Percentiles rank a stretch among this genome's conserved stretches.
Conservation (phyloP, 92 coral and sea anemone species). For the Diadumene lineata region DNA sequence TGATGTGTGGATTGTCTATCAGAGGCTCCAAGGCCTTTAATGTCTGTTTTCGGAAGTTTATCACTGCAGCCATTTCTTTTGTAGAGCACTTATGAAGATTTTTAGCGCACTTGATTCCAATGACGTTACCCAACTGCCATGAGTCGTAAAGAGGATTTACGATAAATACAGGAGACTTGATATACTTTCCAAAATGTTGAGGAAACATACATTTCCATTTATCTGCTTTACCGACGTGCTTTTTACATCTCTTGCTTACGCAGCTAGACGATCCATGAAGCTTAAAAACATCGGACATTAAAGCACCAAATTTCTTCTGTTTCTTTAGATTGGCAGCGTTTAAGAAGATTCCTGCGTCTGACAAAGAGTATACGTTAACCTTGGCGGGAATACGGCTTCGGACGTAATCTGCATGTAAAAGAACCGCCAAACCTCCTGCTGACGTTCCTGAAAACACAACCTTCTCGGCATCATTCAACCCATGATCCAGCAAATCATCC, state of each 20-base stretch:
- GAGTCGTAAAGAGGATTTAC: conserved; percentile 80
- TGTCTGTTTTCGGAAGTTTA: conserved; percentile 55
- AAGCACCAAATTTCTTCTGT: conserved; percentile 42
- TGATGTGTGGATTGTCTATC: conserved; percentile 21
- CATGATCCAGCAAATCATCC: conserved; percentile 63
- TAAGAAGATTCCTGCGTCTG: conserved; percentile 89
- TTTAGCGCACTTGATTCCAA: conserved; percentile 61
- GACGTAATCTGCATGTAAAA: conserved; percentile 87
- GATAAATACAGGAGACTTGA: conserved; percentile 57
- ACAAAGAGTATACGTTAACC: conserved; percentile 59
- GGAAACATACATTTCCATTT: conserved; percentile 83
- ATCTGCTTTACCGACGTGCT: conserved; percentile 38
- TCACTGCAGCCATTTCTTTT: conserved; percentile 55
- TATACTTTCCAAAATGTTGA: conserved; percentile 54
- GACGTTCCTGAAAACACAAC: conserved; percentile 92
- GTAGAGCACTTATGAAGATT: conserved; percentile 49
- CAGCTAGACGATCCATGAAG: conserved; percentile 77
- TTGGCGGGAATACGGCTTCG: conserved; percentile 52
- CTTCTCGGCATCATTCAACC: conserved; percentile 44
- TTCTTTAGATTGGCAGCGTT: conserved; percentile 57
- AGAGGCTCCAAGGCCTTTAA: conserved; percentile 60
- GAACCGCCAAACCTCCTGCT: conserved; percentile 93
- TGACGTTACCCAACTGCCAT: conserved; percentile 75
- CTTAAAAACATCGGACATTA: conserved; percentile 65
- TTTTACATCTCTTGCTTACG: conserved; percentile 59